Conservation (phyloP, 2,113 vertebrate species). For the Ceyx cyanopectus region DNA sequence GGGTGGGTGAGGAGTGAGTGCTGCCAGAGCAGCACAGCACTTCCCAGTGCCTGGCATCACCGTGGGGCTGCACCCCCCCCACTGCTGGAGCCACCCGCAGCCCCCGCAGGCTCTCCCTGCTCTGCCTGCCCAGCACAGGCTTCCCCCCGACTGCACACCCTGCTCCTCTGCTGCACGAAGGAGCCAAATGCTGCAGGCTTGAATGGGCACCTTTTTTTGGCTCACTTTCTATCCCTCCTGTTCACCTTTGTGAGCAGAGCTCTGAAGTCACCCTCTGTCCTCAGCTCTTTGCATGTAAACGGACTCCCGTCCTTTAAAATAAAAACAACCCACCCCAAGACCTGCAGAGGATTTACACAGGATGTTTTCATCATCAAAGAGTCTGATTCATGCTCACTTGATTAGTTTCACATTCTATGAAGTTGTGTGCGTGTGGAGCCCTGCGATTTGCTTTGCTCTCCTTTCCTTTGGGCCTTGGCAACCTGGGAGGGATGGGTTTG, state of each 20-base stretch:
- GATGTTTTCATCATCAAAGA: neutral
- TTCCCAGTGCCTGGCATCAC: neutral
- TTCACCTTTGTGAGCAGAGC: neutral
- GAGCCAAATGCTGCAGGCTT: neutral
- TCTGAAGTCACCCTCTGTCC: neutral
- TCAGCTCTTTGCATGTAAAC: neutral
- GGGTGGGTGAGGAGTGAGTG: neutral
- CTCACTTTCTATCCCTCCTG: neutral
- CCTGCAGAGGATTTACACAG: neutral
- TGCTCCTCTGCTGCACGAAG: neutral
- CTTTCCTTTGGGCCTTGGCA: neutral
- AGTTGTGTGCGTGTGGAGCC: neutral
- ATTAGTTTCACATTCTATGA: neutral
- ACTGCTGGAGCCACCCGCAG: fast-evolving
- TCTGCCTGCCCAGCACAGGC: fast-evolving
- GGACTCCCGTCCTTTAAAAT: neutral
- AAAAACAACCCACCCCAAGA: neutral
- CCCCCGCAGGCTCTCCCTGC: neutral
- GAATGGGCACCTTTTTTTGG: neutral
- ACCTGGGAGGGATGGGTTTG: neutral
- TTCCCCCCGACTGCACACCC: neutral
- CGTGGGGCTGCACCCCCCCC: neutral
- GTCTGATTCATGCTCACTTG: neutral
- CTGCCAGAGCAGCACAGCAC: fast-evolving
- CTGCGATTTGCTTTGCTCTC: neutral